phyloP scores from a whole-genome alignment of 2,113 vertebrate genomes.

The Poeciliopsis retropinna region DNA sequence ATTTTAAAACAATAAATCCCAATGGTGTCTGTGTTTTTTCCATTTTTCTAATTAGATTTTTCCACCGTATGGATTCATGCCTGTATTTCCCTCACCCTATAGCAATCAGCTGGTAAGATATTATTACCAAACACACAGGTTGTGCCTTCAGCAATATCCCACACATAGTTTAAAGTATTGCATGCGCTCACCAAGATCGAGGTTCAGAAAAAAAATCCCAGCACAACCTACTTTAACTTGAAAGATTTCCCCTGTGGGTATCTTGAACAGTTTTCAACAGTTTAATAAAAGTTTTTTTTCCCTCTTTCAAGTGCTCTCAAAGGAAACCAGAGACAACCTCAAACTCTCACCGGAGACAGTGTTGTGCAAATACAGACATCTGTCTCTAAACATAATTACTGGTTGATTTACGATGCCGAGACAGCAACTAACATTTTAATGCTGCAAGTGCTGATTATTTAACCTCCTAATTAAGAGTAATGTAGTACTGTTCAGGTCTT shows the following conservation, averaged over 20 bases:
- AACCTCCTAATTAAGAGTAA: not conserved
- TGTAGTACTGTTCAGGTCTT: not conserved
- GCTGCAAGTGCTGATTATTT: not conserved
- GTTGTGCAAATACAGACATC: conserved; percentile 34
- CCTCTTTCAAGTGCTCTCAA: conserved; percentile 20
- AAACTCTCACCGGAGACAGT: conserved; percentile 11
- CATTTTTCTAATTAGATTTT: conserved; percentile 44
- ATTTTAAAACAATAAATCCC: not conserved
- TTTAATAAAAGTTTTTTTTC: not conserved
- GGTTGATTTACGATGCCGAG: conserved; percentile 43
- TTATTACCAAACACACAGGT: not conserved
- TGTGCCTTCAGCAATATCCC: conserved; percentile 7
- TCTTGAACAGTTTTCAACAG: conserved; percentile 9
- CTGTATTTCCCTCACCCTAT: conserved; percentile 43
- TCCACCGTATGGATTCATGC: conserved; percentile 55
- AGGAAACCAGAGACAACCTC: conserved; percentile 1
- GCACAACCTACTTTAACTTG: conserved; percentile 10
- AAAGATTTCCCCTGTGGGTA: conserved; percentile 31
- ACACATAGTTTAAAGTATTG: conserved; percentile 1
- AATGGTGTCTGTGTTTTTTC: not conserved
- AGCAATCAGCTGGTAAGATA: conserved; percentile 63
- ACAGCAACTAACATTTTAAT: not conserved
- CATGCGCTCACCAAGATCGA: not conserved
- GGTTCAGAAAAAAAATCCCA: conserved; percentile 19
- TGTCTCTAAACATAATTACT: not conserved